Percentiles rank a stretch among this genome's conserved stretches.
phyloP scores from a whole-genome alignment of 2,797 vertebrate species.

The Gymnocypris eckloni region DNA sequence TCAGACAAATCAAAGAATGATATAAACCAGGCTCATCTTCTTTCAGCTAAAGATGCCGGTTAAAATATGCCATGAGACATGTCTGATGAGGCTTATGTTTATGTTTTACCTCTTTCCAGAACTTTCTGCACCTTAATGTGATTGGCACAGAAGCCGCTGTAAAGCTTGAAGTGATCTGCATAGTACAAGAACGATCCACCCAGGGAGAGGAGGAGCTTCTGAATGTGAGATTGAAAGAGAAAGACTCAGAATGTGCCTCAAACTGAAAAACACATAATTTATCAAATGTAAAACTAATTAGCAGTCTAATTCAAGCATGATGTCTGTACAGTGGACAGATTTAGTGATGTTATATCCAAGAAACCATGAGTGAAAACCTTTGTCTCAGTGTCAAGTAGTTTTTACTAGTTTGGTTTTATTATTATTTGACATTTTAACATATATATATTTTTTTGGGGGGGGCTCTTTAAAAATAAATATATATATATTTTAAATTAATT shows the following conservation, averaged over 20 bases:
- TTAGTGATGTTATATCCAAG: neutral
- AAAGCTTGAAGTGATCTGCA: constrained; percentile 96
- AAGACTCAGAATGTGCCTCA: neutral
- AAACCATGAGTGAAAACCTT: neutral
- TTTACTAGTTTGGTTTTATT: neutral
- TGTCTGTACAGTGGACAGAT: neutral
- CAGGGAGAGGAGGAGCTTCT: constrained; percentile 92
- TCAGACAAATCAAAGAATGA: neutral
- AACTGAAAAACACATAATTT: neutral
- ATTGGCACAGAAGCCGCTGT: constrained; percentile 96
- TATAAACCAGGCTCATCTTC: neutral
- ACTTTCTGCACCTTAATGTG: constrained; percentile 97
- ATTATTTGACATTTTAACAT: no score
- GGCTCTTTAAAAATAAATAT: no score
- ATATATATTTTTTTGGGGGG: no score
- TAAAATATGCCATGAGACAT: neutral
- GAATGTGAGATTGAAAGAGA: constrained; percentile 47
- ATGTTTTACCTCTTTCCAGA: constrained; percentile 88
- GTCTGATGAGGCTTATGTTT: constrained; percentile 28
- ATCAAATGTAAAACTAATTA: neutral
- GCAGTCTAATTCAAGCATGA: neutral
- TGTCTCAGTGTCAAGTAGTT: neutral
- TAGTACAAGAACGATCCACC: constrained; percentile 96
- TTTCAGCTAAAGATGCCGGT: neutral
- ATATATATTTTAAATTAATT: no score